Percentiles rank a stretch among this genome's conserved stretches.
These are phyloP conservation scores for Monopis laevigella DNA, from an alignment of 2,888 invertebrate species.

Conservation along the genomic window DNA sequence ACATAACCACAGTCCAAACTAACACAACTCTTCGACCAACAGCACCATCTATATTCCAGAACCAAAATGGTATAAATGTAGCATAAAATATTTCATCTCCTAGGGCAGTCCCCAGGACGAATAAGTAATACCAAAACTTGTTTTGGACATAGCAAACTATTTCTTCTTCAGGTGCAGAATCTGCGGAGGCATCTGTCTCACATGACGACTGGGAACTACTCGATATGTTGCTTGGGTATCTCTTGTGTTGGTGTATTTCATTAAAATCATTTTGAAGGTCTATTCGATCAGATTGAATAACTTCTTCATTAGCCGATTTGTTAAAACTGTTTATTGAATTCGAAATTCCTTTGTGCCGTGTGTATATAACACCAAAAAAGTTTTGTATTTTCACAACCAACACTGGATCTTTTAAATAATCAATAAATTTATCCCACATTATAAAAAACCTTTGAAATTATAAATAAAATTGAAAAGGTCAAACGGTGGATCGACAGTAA, in stretches of 20 bases:
- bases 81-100: constrained; percentile 94
- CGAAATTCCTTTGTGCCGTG: constrained; percentile 8
- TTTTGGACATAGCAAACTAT: constrained; percentile 69
- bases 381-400: constrained; percentile 82
- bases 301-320: constrained; percentile 29
- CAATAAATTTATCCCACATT: constrained; percentile 63
- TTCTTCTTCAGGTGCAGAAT: constrained; percentile 36
- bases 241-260: constrained; percentile 41
- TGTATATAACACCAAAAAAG: constrained; percentile 77
- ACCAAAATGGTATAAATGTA: constrained; percentile 92
- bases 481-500: too few species aligned
- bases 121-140: constrained; percentile 85
- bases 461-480: too few species aligned
- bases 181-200: constrained; percentile 38
- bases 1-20: constrained; percentile 86
- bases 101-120: constrained; percentile 83
- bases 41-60: constrained; percentile 92
- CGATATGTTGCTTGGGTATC: constrained; percentile 46
- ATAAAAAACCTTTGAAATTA: too few species aligned
- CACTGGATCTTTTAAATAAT: constrained; percentile 78
- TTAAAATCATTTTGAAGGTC: constrained; percentile 30
- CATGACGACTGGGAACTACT: constrained; percentile 48
- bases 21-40: constrained; percentile 84
- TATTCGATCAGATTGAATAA: constrained; percentile 36
- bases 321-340: constrained; percentile 18